Conservation (phyloP, 2,113 vertebrate species). For the Urocolius indicus region DNA sequence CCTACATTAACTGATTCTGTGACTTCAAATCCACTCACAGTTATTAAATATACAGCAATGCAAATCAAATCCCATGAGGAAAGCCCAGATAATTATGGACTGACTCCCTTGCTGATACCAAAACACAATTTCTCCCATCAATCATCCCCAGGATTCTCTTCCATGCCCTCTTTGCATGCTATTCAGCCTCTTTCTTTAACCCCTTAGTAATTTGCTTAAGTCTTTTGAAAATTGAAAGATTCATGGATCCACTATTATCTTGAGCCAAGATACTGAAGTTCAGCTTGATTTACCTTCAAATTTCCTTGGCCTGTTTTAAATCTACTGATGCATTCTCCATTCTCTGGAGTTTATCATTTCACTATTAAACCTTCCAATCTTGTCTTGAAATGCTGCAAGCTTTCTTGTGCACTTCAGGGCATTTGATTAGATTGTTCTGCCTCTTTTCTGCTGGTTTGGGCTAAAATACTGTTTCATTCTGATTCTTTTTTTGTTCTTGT, state of each 20-base stretch:
- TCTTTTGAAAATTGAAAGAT: slow-evolving; percentile 38
- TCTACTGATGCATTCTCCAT: neutral
- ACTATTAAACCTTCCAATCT: neutral
- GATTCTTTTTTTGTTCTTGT: neutral
- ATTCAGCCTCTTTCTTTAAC: neutral
- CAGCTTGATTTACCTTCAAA: slow-evolving; percentile 36
- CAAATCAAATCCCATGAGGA: neutral
- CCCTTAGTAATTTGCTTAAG: neutral
- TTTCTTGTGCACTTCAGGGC: neutral
- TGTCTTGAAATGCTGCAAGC: neutral
- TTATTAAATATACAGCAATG: slow-evolving; percentile 35
- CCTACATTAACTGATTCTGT: neutral
- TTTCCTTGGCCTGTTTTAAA: slow-evolving; percentile 14
- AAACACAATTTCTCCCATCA: slow-evolving; percentile 29
- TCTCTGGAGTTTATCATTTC: neutral
- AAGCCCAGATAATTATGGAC: slow-evolving; percentile 25
- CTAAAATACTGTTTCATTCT: neutral
- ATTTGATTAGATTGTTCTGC: neutral
- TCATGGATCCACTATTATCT: slow-evolving; percentile 30
- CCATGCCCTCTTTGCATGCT: neutral
- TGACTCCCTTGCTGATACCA: slow-evolving; percentile 33
- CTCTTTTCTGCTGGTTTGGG: neutral
- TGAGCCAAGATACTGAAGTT: slow-evolving; percentile 6
- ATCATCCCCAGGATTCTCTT: slow-evolving; percentile 1
- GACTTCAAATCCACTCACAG: slow-evolving; percentile 13